phyloP scores from a whole-genome alignment of 1,140 invertebrate genomes.

The Pseudomyrmex cubaensis region DNA sequence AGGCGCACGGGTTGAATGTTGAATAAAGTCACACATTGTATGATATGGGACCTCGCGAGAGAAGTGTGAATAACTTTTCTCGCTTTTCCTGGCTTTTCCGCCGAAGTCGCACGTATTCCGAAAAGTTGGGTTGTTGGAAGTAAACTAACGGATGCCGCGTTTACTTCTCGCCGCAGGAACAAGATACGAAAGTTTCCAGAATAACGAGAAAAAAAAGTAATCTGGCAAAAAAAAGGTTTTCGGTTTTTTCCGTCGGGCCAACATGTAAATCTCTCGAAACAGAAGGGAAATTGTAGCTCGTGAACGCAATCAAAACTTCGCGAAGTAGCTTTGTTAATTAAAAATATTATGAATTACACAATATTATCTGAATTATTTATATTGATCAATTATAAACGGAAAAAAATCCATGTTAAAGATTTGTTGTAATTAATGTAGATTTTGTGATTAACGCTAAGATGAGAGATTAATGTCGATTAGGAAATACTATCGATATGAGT shows the following conservation, averaged over 20 bases:
- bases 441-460: conserved; percentile 7
- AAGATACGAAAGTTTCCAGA: conserved; percentile 28
- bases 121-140: conserved; percentile 6
- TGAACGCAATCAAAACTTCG: not conserved
- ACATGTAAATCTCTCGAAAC: conserved; percentile 48
- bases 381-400: too few species aligned
- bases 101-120: conserved; percentile 23
- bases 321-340: not conserved
- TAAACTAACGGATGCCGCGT: conserved; percentile 21
- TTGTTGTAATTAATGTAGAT: not conserved
- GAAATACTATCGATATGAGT: conserved; percentile 15
- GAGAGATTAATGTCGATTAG: conserved; percentile 16
- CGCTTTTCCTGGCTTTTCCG: conserved; percentile 53
- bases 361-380: not conserved
- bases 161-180: conserved; percentile 34
- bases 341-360: not conserved
- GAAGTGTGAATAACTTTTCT: conserved; percentile 59
- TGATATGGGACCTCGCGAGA: not conserved
- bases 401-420: not conserved
- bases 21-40: conserved; percentile 1
- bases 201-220: conserved; percentile 64
- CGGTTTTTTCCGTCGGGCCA: not conserved
- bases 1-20: conserved; percentile 43
- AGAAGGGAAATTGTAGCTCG: not conserved
- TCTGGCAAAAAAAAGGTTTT: conserved; percentile 35